Conservation (phyloP, 2,113 vertebrate genomes). For the Brachionichthys hirsutus region DNA sequence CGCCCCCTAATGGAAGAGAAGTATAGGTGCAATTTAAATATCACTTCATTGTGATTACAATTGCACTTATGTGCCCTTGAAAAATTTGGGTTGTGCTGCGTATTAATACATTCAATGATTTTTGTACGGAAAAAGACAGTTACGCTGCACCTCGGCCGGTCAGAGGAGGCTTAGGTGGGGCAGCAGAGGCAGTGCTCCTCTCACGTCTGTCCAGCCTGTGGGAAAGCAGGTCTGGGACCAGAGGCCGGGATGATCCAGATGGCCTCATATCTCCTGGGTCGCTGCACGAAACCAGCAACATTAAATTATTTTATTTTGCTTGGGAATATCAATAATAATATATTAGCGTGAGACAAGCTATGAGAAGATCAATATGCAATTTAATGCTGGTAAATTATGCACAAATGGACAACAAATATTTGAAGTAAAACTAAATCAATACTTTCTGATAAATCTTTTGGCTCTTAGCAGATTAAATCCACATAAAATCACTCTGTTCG, state of each 20-base stretch:
- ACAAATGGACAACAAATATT: neutral
- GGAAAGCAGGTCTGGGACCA: slow-evolving; percentile 59
- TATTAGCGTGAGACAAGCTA: slow-evolving; percentile 1
- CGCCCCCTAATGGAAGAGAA: slow-evolving; percentile 32
- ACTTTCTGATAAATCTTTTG: neutral
- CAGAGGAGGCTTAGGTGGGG: slow-evolving; percentile 36
- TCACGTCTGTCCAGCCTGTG: slow-evolving; percentile 42
- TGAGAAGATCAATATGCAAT: neutral
- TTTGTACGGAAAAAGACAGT: neutral
- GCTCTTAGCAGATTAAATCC: too few species aligned
- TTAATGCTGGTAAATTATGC: neutral
- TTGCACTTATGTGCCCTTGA: neutral
- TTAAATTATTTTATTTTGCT: neutral
- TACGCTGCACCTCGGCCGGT: slow-evolving; percentile 43
- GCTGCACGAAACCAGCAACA: slow-evolving; percentile 54
- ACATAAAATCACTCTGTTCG: neutral
- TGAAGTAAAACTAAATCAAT: neutral
- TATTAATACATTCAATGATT: too few species aligned
- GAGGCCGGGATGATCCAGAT: slow-evolving; percentile 32
- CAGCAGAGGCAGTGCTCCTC: slow-evolving; percentile 22
- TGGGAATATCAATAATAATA: too few species aligned
- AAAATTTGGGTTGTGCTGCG: too few species aligned
- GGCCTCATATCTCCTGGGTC: slow-evolving; percentile 59
- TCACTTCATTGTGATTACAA: neutral
- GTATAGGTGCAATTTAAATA: slow-evolving; percentile 7